Conservation (phyloP, 2,113 vertebrate species). For the Archilochus colubris region DNA sequence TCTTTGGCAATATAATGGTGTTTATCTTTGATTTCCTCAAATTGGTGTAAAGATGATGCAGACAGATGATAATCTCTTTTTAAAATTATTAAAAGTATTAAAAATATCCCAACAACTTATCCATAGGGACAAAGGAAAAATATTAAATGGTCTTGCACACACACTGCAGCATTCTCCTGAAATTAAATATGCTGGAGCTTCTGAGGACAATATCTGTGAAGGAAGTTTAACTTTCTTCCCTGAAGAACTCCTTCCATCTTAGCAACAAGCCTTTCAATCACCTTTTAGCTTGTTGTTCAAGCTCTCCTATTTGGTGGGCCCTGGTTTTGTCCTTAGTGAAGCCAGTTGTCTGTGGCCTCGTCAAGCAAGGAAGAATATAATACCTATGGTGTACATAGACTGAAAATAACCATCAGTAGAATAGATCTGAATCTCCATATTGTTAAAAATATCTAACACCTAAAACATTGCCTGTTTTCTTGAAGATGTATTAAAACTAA, state of each 20-base stretch:
- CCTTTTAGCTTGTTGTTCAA: neutral
- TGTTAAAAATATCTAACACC: neutral
- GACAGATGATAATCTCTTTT: neutral
- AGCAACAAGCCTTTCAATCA: neutral
- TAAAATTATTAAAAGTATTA: neutral
- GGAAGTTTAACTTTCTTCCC: neutral
- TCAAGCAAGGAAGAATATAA: neutral
- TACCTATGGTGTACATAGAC: neutral
- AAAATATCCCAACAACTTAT: neutral
- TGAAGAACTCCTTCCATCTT: neutral
- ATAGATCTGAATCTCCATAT: neutral
- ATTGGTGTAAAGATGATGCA: neutral
- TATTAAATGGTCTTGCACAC: neutral
- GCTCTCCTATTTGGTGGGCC: neutral
- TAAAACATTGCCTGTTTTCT: neutral
- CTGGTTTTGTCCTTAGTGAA: neutral
- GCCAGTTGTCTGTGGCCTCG: neutral
- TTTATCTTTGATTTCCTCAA: neutral
- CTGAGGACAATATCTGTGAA: neutral
- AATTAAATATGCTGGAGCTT: neutral
- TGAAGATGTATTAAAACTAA: neutral
- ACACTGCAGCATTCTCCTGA: neutral
- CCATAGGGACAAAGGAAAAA: neutral
- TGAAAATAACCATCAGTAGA: neutral
- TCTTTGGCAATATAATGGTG: neutral